phyloP scores from a whole-genome alignment of 2,113 vertebrate species.

The Brachyistius frenatus region DNA sequence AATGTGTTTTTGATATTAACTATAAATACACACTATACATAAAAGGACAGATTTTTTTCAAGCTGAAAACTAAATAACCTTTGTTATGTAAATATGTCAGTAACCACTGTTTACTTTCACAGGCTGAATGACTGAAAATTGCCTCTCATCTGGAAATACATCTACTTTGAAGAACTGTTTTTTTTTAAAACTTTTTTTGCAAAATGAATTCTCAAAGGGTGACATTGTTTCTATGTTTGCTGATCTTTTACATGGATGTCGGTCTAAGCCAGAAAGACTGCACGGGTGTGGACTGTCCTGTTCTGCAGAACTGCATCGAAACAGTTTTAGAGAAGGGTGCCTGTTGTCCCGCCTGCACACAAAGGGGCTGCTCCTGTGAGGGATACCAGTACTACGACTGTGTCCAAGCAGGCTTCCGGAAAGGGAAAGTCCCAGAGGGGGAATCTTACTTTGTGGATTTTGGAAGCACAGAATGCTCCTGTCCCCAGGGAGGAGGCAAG shows the following conservation, averaged over 20 bases:
- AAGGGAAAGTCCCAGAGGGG: constrained; percentile 92
- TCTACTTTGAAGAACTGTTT: background rate
- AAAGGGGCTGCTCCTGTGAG: constrained; percentile 91
- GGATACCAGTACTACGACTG: constrained; percentile 99
- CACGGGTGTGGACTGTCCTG: constrained; percentile 87
- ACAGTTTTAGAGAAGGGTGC: constrained; percentile 84
- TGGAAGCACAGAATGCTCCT: constrained; percentile 94
- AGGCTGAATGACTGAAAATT: constrained; percentile 44
- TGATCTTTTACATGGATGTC: constrained; percentile 65
- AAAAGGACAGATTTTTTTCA: constrained; percentile 16
- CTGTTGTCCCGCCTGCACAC: constrained; percentile 90
- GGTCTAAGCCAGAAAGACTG: constrained; percentile 86
- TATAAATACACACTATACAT: constrained; percentile 27
- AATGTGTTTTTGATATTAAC: constrained; percentile 25
- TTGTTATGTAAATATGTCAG: constrained; percentile 23
- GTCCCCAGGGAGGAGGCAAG: constrained; percentile 91
- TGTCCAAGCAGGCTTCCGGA: constrained; percentile 88
- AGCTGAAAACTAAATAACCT: constrained; percentile 4
- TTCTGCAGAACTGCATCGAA: constrained; percentile 89
- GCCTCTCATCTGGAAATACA: constrained; percentile 33
- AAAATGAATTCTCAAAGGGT: constrained; percentile 77
- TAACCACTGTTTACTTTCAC: constrained; percentile 58
- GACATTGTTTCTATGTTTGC: constrained; percentile 46
- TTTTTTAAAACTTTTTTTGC: constrained; percentile 3
- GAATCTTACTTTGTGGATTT: constrained; percentile 97